A percentile compares a stretch with the other conserved stretches of the same genome.
Evolutionary conservation across 2,888 invertebrate genomes (phyloP).

Genomic region (Lasius platythorax): DNA sequence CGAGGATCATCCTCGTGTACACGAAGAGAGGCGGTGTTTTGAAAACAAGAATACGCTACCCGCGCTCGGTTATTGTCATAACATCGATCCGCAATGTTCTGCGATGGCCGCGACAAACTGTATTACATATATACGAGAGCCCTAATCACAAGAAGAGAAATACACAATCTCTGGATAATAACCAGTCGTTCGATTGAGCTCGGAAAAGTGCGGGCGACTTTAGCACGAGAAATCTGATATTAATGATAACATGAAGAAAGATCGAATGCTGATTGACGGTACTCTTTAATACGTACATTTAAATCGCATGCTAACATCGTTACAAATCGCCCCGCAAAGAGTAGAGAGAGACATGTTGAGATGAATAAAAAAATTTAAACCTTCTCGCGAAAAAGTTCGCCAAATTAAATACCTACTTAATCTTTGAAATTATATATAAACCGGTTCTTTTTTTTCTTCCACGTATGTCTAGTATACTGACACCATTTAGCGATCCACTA

Average conservation of each 20-base stretch:
- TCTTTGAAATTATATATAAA: neutral
- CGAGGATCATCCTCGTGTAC: slow-evolving; percentile 38
- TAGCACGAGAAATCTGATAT: neutral
- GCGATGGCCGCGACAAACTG: slow-evolving; percentile 64
- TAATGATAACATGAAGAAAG: neutral
- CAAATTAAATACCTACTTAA: neutral
- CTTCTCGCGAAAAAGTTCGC: neutral
- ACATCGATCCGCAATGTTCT: slow-evolving; percentile 71
- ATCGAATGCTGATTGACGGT: neutral
- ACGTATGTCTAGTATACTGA: no score
- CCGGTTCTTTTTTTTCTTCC: no score
- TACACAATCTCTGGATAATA: slow-evolving; percentile 27
- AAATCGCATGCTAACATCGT: neutral
- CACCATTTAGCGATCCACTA: no score
- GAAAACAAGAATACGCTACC: slow-evolving; percentile 70
- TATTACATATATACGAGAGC: slow-evolving; percentile 29
- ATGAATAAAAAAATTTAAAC: neutral
- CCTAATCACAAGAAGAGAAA: slow-evolving; percentile 26
- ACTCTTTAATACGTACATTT: neutral
- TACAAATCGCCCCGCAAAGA: neutral
- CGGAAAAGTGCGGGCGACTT: slow-evolving; percentile 16
- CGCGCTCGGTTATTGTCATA: slow-evolving; percentile 75
- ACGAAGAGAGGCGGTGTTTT: slow-evolving; percentile 64
- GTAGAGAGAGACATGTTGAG: neutral
- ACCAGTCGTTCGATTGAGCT: slow-evolving; percentile 8